Conservation (phyloP, 64 coral and sea anemone species). For the Actinia equina region DNA sequence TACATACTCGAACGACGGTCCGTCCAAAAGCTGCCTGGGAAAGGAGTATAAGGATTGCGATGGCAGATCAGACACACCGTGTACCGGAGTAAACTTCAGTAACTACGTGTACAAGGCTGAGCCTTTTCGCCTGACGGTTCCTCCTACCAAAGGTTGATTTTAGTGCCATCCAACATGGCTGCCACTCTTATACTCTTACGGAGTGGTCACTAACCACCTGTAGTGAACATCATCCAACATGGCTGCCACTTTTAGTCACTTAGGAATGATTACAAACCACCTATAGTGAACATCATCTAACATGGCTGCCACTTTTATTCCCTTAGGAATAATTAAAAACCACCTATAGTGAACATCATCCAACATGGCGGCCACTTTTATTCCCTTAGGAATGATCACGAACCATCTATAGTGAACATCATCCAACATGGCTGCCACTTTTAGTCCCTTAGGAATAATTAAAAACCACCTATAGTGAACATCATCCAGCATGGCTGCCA, state of each 20-base stretch:
- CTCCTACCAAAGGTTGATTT: not conserved
- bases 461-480: not conserved
- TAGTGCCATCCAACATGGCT: not conserved
- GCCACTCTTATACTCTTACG: not conserved
- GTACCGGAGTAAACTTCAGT: not conserved
- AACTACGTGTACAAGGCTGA: conserved; percentile 8
- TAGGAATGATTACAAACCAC: too few relatives aligned
- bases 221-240: conserved; percentile 6
- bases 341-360: not conserved
- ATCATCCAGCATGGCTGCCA: not conserved
- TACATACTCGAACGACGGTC: not conserved
- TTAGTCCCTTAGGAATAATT: not conserved
- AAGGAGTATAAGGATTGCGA: not conserved
- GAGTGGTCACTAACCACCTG: not conserved
- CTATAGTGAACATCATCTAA: too few relatives aligned
- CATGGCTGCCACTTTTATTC: too few relatives aligned
- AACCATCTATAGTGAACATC: not conserved
- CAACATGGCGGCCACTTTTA: not conserved
- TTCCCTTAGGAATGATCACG: not conserved
- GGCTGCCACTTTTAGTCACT: not conserved
- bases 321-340: too few relatives aligned
- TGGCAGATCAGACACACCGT: not conserved
- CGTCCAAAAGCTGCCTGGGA: not conserved
- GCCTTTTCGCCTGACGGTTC: not conserved
- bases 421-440: not conserved